These are phyloP conservation scores for Hirudo medicinalis DNA, from an alignment of 1,140 invertebrate species.

Conservation along the genomic window DNA sequence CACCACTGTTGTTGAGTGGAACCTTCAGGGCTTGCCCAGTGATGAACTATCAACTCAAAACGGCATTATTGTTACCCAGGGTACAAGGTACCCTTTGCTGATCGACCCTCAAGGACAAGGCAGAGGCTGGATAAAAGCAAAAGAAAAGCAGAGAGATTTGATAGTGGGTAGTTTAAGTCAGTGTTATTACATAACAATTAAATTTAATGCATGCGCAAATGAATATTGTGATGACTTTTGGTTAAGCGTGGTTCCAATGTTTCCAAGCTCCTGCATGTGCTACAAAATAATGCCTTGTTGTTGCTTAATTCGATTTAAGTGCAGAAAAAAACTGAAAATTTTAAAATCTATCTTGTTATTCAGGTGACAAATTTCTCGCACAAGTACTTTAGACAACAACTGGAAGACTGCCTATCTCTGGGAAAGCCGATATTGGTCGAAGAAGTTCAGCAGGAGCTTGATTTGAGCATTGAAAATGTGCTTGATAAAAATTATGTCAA, in stretches of 20 bases:
- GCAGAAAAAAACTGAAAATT: no score
- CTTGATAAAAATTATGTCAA: slow-evolving; percentile 95
- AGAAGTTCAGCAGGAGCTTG: slow-evolving; percentile 83
- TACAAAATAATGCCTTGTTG: no score
- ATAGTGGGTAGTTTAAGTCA: slow-evolving; percentile 45
- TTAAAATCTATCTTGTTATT: slow-evolving; percentile 35
- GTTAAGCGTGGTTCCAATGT: no score
- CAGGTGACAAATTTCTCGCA: slow-evolving; percentile 82
- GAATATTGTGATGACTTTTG: no score
- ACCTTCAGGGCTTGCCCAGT: slow-evolving; percentile 82
- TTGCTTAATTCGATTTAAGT: no score
- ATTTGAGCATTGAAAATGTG: slow-evolving; percentile 88
- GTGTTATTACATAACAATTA: background rate
- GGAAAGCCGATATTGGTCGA: slow-evolving; percentile 82
- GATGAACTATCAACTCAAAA: slow-evolving; percentile 93
- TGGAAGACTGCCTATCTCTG: slow-evolving; percentile 82
- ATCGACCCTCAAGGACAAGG: slow-evolving; percentile 93
- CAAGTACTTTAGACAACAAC: slow-evolving; percentile 85
- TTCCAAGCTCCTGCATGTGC: no score
- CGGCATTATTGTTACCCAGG: slow-evolving; percentile 86
- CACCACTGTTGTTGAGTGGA: slow-evolving; percentile 81
- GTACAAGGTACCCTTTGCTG: slow-evolving; percentile 70
- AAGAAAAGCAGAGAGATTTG: slow-evolving; percentile 76
- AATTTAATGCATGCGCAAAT: no score
- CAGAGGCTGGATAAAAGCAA: slow-evolving; percentile 93